A percentile compares a stretch with the other conserved stretches of the same genome.
phyloP scores from a whole-genome alignment of 2,797 vertebrate genomes.

The Myoxocephalus aenaeus region DNA sequence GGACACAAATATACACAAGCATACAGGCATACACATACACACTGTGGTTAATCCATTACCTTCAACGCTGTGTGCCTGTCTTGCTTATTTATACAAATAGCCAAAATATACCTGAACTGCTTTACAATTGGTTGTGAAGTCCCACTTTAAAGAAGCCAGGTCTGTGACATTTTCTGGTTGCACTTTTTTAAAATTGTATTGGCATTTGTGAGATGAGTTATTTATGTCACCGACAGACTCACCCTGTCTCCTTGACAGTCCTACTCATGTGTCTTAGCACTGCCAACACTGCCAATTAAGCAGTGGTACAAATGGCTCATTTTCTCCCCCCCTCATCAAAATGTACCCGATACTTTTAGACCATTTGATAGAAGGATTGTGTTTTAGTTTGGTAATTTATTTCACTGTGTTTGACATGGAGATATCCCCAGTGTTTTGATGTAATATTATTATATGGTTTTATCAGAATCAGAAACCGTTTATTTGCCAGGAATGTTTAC shows the following conservation, averaged over 20 bases:
- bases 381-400: constrained; percentile 55
- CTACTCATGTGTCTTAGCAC: constrained; percentile 41
- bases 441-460: constrained; percentile 30
- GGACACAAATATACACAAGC: neutral
- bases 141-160: neutral
- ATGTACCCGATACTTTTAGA: constrained; percentile 43
- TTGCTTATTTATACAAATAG: neutral
- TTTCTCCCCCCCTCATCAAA: constrained; percentile 47
- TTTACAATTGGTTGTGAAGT: neutral
- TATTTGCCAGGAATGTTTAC: too few relatives aligned
- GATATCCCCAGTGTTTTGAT: constrained; percentile 32
- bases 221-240: constrained; percentile 25
- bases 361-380: constrained; percentile 32
- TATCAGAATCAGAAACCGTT: too few relatives aligned
- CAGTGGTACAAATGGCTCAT: constrained; percentile 47
- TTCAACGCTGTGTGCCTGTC: neutral
- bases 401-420: constrained; percentile 32
- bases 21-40: neutral
- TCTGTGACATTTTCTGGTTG: neutral
- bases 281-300: constrained; percentile 63
- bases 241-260: constrained; percentile 24
- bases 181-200: constrained; percentile 9
- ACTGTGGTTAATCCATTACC: neutral
- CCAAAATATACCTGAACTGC: neutral
- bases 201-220: constrained; percentile 25